phyloP scores from a whole-genome alignment of 2,888 invertebrate species.

The Acutogordius australiensis region DNA sequence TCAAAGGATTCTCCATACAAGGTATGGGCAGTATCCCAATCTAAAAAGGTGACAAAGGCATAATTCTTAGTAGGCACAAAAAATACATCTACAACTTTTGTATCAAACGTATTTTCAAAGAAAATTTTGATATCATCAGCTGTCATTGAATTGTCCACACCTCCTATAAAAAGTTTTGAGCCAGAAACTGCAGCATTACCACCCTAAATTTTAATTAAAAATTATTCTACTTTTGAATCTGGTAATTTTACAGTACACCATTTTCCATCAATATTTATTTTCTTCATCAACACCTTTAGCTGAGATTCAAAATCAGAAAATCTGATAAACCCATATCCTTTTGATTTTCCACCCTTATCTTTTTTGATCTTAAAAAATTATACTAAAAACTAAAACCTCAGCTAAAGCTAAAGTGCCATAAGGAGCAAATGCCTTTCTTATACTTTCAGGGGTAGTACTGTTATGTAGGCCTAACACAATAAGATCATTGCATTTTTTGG shows the following conservation, averaged over 20 bases:
- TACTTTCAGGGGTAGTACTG: constrained; percentile 80
- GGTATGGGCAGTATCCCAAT: constrained; percentile 48
- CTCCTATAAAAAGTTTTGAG: background rate
- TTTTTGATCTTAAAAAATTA: constrained; percentile 39
- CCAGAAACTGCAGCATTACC: constrained; percentile 2
- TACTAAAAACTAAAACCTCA: constrained; percentile 32
- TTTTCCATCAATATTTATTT: constrained; percentile 81
- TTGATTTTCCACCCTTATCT: constrained; percentile 61
- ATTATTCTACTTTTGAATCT: constrained; percentile 51
- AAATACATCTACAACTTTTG: constrained; percentile 16
- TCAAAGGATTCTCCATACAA: constrained; percentile 2
- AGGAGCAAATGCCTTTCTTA: constrained; percentile 76
- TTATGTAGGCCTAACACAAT: constrained; percentile 88
- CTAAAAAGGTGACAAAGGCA: constrained; percentile 70
- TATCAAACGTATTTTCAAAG: background rate
- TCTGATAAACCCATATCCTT: constrained; percentile 90
- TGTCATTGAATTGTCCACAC: background rate
- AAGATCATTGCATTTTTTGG: constrained; percentile 54
- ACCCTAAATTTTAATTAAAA: constrained; percentile 6
- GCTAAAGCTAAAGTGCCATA: constrained; percentile 94
- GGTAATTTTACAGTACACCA: constrained; percentile 97
- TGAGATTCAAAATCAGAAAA: constrained; percentile 83
- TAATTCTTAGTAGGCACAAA: constrained; percentile 57
- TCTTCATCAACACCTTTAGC: constrained; percentile 61
- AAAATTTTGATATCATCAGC: background rate